Conservation (phyloP, 2,888 invertebrate species). For the Volucella bombylans region DNA sequence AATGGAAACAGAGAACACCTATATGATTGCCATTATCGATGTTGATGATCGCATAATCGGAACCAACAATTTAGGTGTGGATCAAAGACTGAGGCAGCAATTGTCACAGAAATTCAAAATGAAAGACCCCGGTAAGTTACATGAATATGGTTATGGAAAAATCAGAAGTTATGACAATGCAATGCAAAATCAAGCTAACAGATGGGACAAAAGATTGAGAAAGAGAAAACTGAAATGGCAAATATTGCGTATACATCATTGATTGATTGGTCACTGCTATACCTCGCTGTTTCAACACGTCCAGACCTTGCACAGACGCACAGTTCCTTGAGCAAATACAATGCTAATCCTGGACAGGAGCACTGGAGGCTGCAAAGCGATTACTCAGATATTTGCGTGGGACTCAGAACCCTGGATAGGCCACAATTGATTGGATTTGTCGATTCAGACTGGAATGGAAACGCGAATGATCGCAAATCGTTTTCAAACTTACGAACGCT, state of each 20-base stretch:
- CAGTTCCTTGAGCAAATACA: constrained; percentile 50
- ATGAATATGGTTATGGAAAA: neutral
- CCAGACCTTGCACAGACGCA: constrained; percentile 60
- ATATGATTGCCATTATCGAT: too few relatives aligned
- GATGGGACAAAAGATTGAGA: too few relatives aligned
- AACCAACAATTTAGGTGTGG: neutral
- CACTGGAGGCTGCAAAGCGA: constrained; percentile 61
- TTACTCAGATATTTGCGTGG: constrained; percentile 49
- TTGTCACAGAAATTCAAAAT: too few relatives aligned
- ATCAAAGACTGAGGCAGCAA: too few relatives aligned
- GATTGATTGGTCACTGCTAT: constrained; percentile 67
- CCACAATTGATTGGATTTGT: constrained; percentile 41
- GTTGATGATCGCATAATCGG: neutral
- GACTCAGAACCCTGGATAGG: constrained; percentile 40
- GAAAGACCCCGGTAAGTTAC: too few relatives aligned
- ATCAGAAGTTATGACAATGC: neutral
- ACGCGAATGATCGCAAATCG: constrained; percentile 41
- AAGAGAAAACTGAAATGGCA: constrained; percentile 16
- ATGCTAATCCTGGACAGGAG: constrained; percentile 37
- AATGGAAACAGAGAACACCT: too few relatives aligned
- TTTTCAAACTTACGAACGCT: too few relatives aligned
- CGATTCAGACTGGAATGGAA: constrained; percentile 67
- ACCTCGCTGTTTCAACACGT: constrained; percentile 52
- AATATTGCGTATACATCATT: constrained; percentile 45
- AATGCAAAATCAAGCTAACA: too few relatives aligned